Evolutionary conservation across 2,888 invertebrate species (phyloP).

Genomic region (Trissolcus japonicus): DNA sequence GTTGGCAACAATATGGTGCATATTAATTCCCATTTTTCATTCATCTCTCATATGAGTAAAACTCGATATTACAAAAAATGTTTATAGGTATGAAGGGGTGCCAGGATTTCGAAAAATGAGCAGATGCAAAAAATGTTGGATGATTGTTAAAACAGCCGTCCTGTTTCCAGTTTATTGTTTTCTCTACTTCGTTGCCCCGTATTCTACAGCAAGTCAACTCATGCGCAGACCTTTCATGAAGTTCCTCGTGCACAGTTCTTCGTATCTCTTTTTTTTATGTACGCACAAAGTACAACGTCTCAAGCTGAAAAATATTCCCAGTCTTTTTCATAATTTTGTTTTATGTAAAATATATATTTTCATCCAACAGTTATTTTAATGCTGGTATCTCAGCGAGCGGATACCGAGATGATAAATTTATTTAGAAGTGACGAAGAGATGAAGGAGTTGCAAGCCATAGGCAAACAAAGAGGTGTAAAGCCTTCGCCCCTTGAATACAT

Average conservation of each 20-base stretch:
- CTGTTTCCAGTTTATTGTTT: constrained; percentile 92
- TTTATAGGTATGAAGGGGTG: constrained; percentile 87
- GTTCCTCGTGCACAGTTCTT: constrained; percentile 95
- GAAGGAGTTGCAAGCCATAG: constrained; percentile 76
- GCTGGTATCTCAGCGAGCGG: constrained; percentile 93
- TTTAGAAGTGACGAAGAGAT: constrained; percentile 83
- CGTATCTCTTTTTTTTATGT: constrained; percentile 95
- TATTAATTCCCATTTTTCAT: neutral
- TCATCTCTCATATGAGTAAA: neutral
- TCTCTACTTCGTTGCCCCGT: constrained; percentile 90
- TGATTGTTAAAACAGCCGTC: constrained; percentile 85
- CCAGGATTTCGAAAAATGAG: constrained; percentile 94
- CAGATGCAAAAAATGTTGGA: constrained; percentile 83
- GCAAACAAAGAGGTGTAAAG: constrained; percentile 87
- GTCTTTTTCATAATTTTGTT: neutral
- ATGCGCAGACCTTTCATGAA: constrained; percentile 98
- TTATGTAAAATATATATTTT: neutral
- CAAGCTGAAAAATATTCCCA: constrained; percentile 30
- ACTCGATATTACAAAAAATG: neutral
- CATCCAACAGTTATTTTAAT: constrained; percentile 88
- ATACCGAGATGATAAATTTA: constrained; percentile 84
- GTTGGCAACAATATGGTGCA: constrained; percentile 84
- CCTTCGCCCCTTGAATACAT: constrained; percentile 90
- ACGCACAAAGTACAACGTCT: constrained; percentile 74
- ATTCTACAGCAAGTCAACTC: constrained; percentile 86